Base-by-base conservation (phyloP, 1,140 invertebrate genomes). In the Latrodectus geometricus region DNA sequence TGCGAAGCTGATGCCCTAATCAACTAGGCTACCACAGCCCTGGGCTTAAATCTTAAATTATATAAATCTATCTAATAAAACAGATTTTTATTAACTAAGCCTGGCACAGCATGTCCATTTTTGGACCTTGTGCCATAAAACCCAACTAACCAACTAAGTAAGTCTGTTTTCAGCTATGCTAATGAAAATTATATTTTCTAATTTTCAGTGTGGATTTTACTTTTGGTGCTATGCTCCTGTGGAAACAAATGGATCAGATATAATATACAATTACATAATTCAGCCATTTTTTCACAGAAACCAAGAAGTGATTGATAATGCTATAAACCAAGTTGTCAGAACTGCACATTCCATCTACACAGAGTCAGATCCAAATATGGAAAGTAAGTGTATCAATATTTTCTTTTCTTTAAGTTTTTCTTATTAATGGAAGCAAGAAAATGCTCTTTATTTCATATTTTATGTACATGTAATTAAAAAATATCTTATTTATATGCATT, bases 211-310 rank as follows among this genome's bases (percentile, higher is more conserved):
- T 52, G 7, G 74, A 9, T 84, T 84, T 61, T n/a, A 68, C 0
- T 52, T 52, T 48, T 76, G 82, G 72, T 84, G 82, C 49, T 84
- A 84, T 76, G 82, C 82, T 9, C 82, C 82, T 52, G 2, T 76
- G n/a, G 21, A 54, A 17, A 84, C 12, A 48, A 84, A 84, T 56
- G 82, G 82, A 75, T 70, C 82, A 1, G 82, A 84, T 12, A 9
- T 84, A 11, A 50, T 84, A 14, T 84, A 84, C 21, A 21, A 23
- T 3, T 76, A 54, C n/a, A 11, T 76, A 9, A 76, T 84, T 54
- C 56, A 54, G 0, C 82, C 82, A 11, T 17, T 84, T n/a, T 84
- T 84, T 50, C 54, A 61, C 72, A 76, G 50, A 75, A 54, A 54
- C 75, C 74, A 17, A 54, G 49, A n/a, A 54, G 81, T 17, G 7